Evolutionary conservation across 2,888 invertebrate species (phyloP).

Genomic region (Spicauda simplicius): DNA sequence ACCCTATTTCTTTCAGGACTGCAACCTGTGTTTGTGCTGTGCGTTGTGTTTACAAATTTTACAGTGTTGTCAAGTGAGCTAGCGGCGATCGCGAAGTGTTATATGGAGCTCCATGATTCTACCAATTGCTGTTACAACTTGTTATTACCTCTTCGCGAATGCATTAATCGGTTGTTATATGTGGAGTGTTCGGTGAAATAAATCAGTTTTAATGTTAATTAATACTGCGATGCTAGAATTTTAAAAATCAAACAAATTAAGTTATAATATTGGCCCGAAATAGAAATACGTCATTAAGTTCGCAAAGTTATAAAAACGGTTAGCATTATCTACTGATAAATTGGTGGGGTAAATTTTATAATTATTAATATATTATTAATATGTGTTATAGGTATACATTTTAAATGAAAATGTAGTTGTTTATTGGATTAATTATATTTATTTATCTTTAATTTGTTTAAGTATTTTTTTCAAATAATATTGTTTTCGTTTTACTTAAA

Average conservation of each 20-base stretch:
- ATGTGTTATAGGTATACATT: too few species aligned
- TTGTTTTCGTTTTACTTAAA: too few species aligned
- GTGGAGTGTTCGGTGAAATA: slow-evolving; percentile 19
- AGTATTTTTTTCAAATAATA: too few species aligned
- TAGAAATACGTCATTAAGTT: too few species aligned
- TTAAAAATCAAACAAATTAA: not conserved
- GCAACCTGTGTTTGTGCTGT: slow-evolving; percentile 30
- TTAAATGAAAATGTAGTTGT: too few species aligned
- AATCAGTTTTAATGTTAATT: slow-evolving; percentile 1
- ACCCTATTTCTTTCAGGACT: slow-evolving; percentile 18
- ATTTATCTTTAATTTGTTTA: too few species aligned
- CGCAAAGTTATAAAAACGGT: not conserved
- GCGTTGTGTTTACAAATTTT: slow-evolving; percentile 30
- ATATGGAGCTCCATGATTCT: slow-evolving; percentile 32
- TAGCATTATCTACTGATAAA: not conserved
- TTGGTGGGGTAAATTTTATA: too few species aligned
- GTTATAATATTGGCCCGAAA: too few species aligned
- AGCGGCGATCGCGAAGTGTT: slow-evolving; percentile 29
- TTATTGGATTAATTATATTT: too few species aligned
- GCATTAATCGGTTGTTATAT: slow-evolving; percentile 9
- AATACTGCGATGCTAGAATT: not conserved
- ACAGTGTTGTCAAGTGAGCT: slow-evolving; percentile 28
- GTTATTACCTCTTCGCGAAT: slow-evolving; percentile 23
- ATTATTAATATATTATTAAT: too few species aligned
- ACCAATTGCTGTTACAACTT: slow-evolving; percentile 1